Conservation (phyloP, 2,888 invertebrate species). For the Scaptomyza caliginosa region DNA sequence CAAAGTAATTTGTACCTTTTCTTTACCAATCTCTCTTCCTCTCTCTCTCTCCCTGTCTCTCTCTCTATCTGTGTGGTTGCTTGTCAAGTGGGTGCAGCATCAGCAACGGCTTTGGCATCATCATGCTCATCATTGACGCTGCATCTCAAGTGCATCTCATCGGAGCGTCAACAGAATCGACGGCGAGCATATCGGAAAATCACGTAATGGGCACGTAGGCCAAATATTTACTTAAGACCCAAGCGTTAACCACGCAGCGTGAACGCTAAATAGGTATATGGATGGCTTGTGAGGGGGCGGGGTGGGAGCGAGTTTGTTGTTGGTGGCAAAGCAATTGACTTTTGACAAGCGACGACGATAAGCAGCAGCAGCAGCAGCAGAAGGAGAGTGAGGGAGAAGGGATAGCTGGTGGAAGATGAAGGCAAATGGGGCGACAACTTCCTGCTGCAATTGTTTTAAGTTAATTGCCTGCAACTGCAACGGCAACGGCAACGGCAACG, state of each 20-base stretch:
- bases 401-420: neutral
- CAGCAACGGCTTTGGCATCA: slow-evolving; percentile 16
- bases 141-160: slow-evolving; percentile 52
- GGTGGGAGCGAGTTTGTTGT: slow-evolving; percentile 45
- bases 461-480: slow-evolving; percentile 60
- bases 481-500: slow-evolving; percentile 11
- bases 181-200: slow-evolving; percentile 70
- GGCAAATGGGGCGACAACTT: slow-evolving; percentile 58
- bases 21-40: neutral
- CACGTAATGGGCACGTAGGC: slow-evolving; percentile 77
- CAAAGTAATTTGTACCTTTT: slow-evolving; percentile 3
- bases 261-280: neutral
- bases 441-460: slow-evolving; percentile 64
- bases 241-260: slow-evolving; percentile 18
- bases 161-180: slow-evolving; percentile 39
- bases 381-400: neutral
- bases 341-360: slow-evolving; percentile 36
- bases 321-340: slow-evolving; percentile 72
- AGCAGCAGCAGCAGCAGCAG: neutral
- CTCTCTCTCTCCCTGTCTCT: neutral
- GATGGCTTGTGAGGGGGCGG: neutral
- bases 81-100: slow-evolving; percentile 45
- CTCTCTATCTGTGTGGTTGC: slow-evolving; percentile 2
- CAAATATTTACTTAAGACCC: slow-evolving; percentile 75
- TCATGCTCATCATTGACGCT: slow-evolving; percentile 37